A percentile compares a stretch with the other conserved stretches of the same genome.
Conservation (phyloP, 23 tunicate genomes). For the Trididemnum nubilum region DNA sequence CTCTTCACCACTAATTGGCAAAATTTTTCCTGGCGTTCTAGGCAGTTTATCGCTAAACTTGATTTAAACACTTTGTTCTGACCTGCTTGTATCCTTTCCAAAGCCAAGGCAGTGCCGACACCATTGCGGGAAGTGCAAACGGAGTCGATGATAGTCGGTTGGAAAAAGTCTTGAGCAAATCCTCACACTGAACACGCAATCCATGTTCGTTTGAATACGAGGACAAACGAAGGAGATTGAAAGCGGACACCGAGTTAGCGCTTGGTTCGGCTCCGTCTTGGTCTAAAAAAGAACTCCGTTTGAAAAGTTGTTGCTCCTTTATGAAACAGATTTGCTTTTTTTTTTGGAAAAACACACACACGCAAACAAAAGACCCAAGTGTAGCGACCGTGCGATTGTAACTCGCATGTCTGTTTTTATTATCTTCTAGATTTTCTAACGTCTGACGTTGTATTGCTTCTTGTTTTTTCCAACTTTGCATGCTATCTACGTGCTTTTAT, state of each 20-base stretch:
- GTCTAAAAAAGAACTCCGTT: constrained; percentile 7
- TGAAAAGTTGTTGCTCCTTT: neutral
- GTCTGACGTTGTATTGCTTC: no score
- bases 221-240: constrained; percentile 41
- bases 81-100: constrained; percentile 57
- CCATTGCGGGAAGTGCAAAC: constrained; percentile 41
- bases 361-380: no score
- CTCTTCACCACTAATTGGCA: no score
- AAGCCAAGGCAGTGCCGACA: constrained; percentile 33
- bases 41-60: no score
- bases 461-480: no score
- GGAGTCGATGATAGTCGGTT: constrained; percentile 26
- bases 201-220: constrained; percentile 29
- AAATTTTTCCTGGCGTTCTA: no score
- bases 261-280: constrained; percentile 62
- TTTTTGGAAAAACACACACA: no score
- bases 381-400: no score
- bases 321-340: no score
- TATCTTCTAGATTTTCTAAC: no score
- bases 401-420: no score
- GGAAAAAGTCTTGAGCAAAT: constrained; percentile 31
- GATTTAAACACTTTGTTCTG: neutral
- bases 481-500: no score
- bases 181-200: constrained; percentile 22
- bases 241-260: constrained; percentile 46